A percentile compares a stretch with the other conserved stretches of the same genome.
Conservation (phyloP, 2,113 vertebrate genomes). For the Zosterops hypoxanthus region DNA sequence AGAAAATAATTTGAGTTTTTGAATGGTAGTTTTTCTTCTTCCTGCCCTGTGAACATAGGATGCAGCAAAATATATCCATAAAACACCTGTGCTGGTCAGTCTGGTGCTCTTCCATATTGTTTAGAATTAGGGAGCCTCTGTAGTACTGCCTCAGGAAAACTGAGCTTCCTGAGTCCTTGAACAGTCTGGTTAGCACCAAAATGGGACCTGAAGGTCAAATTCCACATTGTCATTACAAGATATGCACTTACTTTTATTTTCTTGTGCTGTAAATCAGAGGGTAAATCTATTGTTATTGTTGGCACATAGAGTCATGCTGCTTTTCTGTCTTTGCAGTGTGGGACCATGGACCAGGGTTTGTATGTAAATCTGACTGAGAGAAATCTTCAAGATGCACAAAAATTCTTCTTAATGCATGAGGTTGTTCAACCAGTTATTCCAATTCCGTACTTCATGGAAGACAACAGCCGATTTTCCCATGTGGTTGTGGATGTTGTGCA, state of each 20-base stretch:
- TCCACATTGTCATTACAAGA: background rate
- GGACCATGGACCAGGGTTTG: conserved; percentile 91
- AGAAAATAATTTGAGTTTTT: background rate
- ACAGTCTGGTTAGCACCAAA: background rate
- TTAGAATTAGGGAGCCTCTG: background rate
- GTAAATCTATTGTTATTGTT: background rate
- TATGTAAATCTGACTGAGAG: conserved; percentile 92
- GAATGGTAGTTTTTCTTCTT: background rate
- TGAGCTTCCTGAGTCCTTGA: background rate
- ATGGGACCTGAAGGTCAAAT: background rate
- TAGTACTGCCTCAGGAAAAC: background rate
- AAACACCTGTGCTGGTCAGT: background rate
- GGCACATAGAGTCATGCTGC: background rate
- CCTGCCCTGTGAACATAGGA: background rate
- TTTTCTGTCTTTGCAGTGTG: conserved; percentile 81
- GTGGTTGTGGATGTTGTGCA: conserved; percentile 95
- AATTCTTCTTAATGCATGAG: conserved; percentile 95
- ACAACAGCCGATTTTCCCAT: conserved; percentile 93
- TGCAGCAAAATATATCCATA: background rate
- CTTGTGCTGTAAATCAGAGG: background rate
- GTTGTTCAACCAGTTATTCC: conserved; percentile 89
- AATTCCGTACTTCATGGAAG: conserved; percentile 93
- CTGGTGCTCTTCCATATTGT: background rate
- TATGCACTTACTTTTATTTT: background rate
- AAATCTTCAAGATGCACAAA: conserved; percentile 96